phyloP scores from a whole-genome alignment of 2,888 invertebrate species.

The Hipparchia sbordonii region DNA sequence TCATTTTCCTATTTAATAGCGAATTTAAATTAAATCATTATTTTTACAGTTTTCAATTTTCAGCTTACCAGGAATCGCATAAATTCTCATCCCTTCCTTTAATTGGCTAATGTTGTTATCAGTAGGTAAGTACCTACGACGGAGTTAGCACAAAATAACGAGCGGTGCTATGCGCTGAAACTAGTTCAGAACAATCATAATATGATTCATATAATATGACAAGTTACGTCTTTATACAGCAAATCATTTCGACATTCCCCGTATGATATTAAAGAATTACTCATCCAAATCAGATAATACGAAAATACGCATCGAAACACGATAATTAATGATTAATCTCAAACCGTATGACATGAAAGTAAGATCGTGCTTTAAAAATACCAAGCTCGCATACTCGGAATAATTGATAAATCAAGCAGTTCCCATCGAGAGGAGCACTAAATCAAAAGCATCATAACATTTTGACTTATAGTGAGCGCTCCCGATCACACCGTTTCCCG shows the following conservation, averaged over 20 bases:
- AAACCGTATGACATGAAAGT: conserved; percentile 77
- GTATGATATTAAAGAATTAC: conserved; percentile 56
- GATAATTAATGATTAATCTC: conserved; percentile 78
- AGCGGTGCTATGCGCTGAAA: not conserved
- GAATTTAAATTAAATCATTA: no score
- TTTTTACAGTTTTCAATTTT: no score
- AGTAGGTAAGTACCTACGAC: no score
- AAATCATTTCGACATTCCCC: conserved; percentile 38
- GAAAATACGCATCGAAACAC: conserved; percentile 62
- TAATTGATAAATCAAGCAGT: conserved; percentile 82
- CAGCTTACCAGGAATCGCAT: no score
- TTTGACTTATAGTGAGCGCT: conserved; percentile 76
- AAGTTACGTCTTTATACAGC: conserved; percentile 26
- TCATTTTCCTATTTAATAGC: no score
- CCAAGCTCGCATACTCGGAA: conserved; percentile 74
- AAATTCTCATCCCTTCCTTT: no score
- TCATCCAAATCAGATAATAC: conserved; percentile 74
- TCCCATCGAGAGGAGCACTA: conserved; percentile 72
- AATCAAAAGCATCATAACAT: conserved; percentile 79
- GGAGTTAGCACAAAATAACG: not conserved
- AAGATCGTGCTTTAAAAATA: conserved; percentile 77
- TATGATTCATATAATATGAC: conserved; percentile 4
- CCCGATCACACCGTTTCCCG: conserved; percentile 73
- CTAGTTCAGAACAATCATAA: not conserved
- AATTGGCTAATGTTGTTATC: no score